Base-by-base conservation (phyloP, 2,888 invertebrate species). In the Heliconius ethilla region DNA sequence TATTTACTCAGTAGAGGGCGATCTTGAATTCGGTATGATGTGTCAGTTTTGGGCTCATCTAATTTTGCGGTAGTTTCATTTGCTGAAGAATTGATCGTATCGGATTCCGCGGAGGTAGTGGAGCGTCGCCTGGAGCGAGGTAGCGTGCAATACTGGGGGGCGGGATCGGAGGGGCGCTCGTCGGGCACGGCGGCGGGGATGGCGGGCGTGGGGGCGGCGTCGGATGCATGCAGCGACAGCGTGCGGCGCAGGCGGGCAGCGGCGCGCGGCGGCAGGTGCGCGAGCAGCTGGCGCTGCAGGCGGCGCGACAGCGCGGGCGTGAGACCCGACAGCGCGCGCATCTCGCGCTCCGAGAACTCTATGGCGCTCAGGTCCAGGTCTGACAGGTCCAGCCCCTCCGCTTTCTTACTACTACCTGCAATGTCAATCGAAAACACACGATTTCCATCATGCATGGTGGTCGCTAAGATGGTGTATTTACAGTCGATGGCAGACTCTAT, bases 261-360 rank as follows among this genome's bases (percentile, higher is more conserved):
- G 91, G 97, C 96, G 80, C 95, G 96, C 84, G 96, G 96, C 82
- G 96, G 96, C 86, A 97, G 89, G 88, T 96, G 96, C 83, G 96
- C 96, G 78, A 97, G 92, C 84, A 97, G 92, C 89, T 96, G 96
- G 80, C 95, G 96, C 92, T 96, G 96, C 87, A 96, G 96, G 66
- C 96, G 95, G 84, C 96, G 96, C 82, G 96, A 96, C 84, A 97
- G 93, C 82, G 96, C 96, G 55, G 97, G 97, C 83, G 97, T 96
- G 83, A 97, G 95, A 75, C 86, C 85, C 79, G 85, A 85, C 81
- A 85, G 81, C 81, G 85, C 96, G 87, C 96, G 95, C 86, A 96
- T 93, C 93, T 97, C 97, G 86, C 96, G 95, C 89, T 96, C 96
- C 83, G 96, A 96, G 80, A 97, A 92, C 89, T 96, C 95, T 85